Base-by-base conservation (phyloP, 2,888 invertebrate species). In the Kryphioiulus occultus region DNA sequence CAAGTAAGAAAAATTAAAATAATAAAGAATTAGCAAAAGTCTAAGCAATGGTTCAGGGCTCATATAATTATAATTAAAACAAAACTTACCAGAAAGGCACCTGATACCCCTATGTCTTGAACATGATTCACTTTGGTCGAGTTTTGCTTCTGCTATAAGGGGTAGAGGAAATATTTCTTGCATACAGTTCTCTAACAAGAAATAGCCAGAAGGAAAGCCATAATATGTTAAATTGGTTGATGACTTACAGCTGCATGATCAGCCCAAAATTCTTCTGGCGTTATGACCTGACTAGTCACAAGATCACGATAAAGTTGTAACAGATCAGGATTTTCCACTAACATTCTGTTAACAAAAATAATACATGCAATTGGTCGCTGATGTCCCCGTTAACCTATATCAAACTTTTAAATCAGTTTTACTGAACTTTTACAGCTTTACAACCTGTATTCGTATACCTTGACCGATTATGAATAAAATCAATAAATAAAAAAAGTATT, bases 221-320 rank as follows among this genome's bases (percentile, higher is more conserved):
- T 17, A 12, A 78, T 15, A 10, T 22, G 3, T 30, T 7, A 1
- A 68, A 78, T 26, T 30, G 12, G 9, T 12, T 19, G 53, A 30
- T 32, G 42, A 86, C 82, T 68, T 87, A 89, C 89, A 5, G 94
- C 92, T 59, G 96, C 97, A 91, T 97, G 96, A 89, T 96, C 96
- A 86, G 95, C 94, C 99, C 99, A 99, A 93, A 99, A 99, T 92
- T 99, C 99, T 92, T 99, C 99, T 87, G 99, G 96, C 84, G 96
- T 95, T 90, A 99, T 95, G 82, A 99, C 97, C 92, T 98, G 96
- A 78, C 98, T 97, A 92, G 97, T 97, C 22, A 99, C 99, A 91
- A 99, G 94, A 93, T 99, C 99, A 93, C 97, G 96, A 92, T 99
- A 99, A 89, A 99, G 94, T 93, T 98, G 97, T 91, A 98, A 94